Evolutionary conservation across 2,888 invertebrate species (phyloP).

Genomic region (Cryptus viduatorius): DNA sequence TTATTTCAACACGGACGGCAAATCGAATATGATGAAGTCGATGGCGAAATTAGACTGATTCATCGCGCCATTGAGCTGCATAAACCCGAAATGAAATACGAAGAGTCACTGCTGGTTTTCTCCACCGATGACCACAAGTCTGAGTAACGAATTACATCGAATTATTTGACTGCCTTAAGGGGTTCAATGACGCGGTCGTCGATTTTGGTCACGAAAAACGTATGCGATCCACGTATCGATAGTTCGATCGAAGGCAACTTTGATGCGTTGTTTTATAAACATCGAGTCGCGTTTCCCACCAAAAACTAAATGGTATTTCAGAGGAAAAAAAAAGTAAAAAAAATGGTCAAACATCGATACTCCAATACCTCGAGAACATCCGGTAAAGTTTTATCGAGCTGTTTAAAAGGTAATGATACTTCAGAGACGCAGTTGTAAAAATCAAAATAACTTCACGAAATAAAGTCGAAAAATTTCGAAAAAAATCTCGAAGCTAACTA

Average conservation of each 20-base stretch:
- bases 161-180: neutral
- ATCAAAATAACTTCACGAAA: neutral
- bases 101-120: neutral
- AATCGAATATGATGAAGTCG: constrained; percentile 10
- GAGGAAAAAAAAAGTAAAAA: neutral
- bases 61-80: neutral
- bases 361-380: neutral
- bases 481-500: too few species aligned
- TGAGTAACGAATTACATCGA: neutral
- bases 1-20: neutral
- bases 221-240: neutral
- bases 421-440: neutral
- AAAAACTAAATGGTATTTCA: neutral
- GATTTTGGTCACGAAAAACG: neutral
- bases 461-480: neutral
- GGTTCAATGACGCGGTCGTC: neutral
- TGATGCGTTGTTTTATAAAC: neutral
- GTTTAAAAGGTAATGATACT: neutral
- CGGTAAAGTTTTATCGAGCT: neutral
- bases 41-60: constrained; percentile 12
- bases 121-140: neutral
- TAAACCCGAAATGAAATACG: neutral
- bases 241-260: neutral
- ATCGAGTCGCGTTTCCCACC: too few species aligned
- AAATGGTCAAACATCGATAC: neutral